phyloP scores from a whole-genome alignment of 2,797 vertebrate species.

The Paratrypauchen microcephalus region DNA sequence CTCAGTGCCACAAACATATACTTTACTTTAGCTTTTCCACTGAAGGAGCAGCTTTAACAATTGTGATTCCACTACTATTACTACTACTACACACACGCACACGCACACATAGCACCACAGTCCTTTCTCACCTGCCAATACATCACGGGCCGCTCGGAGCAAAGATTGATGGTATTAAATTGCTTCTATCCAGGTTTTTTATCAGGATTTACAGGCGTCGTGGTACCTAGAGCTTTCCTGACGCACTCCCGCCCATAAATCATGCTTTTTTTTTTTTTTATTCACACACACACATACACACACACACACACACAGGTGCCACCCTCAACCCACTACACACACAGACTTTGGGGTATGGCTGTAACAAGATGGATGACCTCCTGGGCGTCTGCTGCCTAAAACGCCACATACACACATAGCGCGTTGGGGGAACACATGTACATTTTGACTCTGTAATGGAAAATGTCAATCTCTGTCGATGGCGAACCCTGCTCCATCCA shows the following conservation, averaged over 20 bases:
- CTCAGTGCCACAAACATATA: neutral
- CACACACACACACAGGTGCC: constrained; percentile 24
- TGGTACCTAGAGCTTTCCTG: constrained; percentile 69
- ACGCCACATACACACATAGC: constrained; percentile 30
- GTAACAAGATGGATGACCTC: constrained; percentile 80
- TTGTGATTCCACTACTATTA: constrained; percentile 33
- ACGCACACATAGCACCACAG: constrained; percentile 18
- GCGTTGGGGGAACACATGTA: constrained; percentile 75
- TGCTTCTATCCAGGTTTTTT: constrained; percentile 82
- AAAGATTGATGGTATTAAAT: constrained; percentile 85
- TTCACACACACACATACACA: constrained; percentile 9
- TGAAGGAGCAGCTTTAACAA: constrained; percentile 29
- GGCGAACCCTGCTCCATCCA: constrained; percentile 54
- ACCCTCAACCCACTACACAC: constrained; percentile 45
- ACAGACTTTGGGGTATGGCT: constrained; percentile 60
- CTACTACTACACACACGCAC: constrained; percentile 14
- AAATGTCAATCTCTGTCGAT: constrained; percentile 80
- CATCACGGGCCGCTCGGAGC: constrained; percentile 67
- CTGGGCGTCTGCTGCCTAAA: constrained; percentile 57
- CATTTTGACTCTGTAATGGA: constrained; percentile 83
- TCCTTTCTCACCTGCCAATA: constrained; percentile 62
- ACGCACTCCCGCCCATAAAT: constrained; percentile 79
- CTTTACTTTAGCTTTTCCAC: constrained; percentile 31
- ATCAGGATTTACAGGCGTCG: constrained; percentile 81
- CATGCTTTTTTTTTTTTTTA: constrained; percentile 57